Conservation (phyloP, 2,113 vertebrate genomes). For the Macquaria australasica region DNA sequence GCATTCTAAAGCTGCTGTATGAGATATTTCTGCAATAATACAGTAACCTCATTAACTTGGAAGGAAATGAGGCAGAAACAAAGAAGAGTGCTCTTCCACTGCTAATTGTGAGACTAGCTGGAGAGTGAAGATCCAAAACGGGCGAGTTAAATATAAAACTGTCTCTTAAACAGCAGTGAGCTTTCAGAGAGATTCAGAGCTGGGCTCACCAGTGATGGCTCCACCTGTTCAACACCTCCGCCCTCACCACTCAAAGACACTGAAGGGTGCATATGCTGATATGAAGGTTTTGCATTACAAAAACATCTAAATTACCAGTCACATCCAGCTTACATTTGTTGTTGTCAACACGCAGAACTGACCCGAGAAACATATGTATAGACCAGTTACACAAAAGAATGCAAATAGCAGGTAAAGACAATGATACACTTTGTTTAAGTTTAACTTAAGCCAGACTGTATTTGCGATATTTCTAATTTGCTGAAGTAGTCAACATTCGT, state of each 20-base stretch:
- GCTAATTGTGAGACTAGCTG: constrained; percentile 52
- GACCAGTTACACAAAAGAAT: constrained; percentile 25
- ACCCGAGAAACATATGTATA: background rate
- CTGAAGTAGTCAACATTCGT: constrained; percentile 7
- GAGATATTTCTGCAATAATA: constrained; percentile 52
- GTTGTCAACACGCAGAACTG: background rate
- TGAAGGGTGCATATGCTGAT: background rate
- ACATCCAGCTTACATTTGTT: constrained; percentile 15
- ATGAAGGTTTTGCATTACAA: background rate
- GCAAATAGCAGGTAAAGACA: constrained; percentile 18
- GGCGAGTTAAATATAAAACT: constrained; percentile 66
- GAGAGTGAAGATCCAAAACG: constrained; percentile 46
- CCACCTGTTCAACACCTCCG: constrained; percentile 55
- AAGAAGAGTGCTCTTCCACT: background rate
- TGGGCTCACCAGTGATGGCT: constrained; percentile 38
- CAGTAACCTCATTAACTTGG: constrained; percentile 66
- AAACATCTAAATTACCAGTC: background rate
- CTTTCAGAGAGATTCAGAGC: constrained; percentile 25
- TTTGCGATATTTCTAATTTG: constrained; percentile 36
- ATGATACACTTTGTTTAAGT: background rate
- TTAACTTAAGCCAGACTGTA: constrained; percentile 19
- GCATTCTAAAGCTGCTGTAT: constrained; percentile 39
- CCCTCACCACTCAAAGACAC: constrained; percentile 25
- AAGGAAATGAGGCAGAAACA: constrained; percentile 63
- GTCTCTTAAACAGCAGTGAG: constrained; percentile 44